phyloP scores from a whole-genome alignment of 2,888 invertebrate species.

The Muschampia plurimacula region DNA sequence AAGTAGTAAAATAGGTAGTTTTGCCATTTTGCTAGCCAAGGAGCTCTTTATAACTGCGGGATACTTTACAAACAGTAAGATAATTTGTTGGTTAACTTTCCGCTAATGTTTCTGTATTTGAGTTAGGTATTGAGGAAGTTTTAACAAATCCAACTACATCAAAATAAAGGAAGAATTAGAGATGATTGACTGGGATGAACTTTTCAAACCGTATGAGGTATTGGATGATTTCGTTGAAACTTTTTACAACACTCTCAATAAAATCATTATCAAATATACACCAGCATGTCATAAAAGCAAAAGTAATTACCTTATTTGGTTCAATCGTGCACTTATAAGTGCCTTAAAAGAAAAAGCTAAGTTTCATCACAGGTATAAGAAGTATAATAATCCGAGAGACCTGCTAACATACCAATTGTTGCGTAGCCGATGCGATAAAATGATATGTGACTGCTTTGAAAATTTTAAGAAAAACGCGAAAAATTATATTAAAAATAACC shows the following conservation, averaged over 20 bases:
- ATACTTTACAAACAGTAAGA: no score
- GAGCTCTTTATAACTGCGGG: no score
- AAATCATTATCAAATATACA: background rate
- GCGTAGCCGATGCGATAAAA: conserved; percentile 8
- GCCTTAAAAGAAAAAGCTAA: conserved; percentile 13
- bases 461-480: background rate
- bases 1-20: background rate
- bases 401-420: conserved; percentile 10
- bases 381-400: conserved; percentile 8
- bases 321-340: conserved; percentile 1
- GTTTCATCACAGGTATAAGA: conserved; percentile 14
- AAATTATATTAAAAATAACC: conserved; percentile 14
- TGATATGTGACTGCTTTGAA: background rate
- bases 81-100: no score
- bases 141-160: conserved; percentile 6
- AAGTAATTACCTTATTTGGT: conserved; percentile 8
- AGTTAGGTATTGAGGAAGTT: no score
- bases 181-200: background rate
- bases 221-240: conserved; percentile 3
- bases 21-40: no score
- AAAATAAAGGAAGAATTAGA: conserved; percentile 2
- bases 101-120: no score
- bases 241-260: background rate
- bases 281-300: background rate
- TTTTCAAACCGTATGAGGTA: background rate